Evolutionary conservation across 2,888 invertebrate genomes (phyloP), one percentile per base, ranked within the genome.

Genomic region (Junonia oenone): DNA sequence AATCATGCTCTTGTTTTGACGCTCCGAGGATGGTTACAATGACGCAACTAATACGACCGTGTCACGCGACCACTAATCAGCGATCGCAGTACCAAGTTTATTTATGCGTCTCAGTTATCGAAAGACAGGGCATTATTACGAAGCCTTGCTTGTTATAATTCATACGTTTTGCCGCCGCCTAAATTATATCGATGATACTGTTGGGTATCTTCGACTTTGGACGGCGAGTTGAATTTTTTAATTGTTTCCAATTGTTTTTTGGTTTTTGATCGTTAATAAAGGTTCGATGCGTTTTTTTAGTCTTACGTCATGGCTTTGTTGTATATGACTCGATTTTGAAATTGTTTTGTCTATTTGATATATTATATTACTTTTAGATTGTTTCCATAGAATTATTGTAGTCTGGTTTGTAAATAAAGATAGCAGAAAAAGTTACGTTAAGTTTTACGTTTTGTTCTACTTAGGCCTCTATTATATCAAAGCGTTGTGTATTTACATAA

Each of bases 1-100:
- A 46, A 46, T 29, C 35, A 37, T 52, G 78, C 74, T 62, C 70
- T 73, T 70, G 69, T 72, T 79, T 73, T 76, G 81, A 83, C 81
- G 78, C 78, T 68, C 79, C 75, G 75, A 78, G 81, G 82, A 81
- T 81, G 81, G 81, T n/a, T 83, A 88, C 88, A 88, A 87, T 85
- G 84, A 86, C 85, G 81, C 76, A 79, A 87, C 89, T 87, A 90
- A 90, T 89, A 88, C 88, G 75, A 76, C 69, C 83, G 83, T 78
- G 89, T 87, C 89, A 90, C 89, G 89, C 89, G 71, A 90, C 61
- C 67, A 64, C 78, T 87, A 87, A 89, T 90, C 89, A 79, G 75
- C 69, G 71, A 87, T 88, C 86, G 78, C 64, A 72, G 13, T 13
- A 13, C 35, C 78, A 79, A 80, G 71, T 66, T 86, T 86, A 88